A percentile compares a stretch with the other conserved stretches of the same genome.
Evolutionary conservation across 2,888 invertebrate genomes (phyloP).

Genomic region (Chalcis sispes): DNA sequence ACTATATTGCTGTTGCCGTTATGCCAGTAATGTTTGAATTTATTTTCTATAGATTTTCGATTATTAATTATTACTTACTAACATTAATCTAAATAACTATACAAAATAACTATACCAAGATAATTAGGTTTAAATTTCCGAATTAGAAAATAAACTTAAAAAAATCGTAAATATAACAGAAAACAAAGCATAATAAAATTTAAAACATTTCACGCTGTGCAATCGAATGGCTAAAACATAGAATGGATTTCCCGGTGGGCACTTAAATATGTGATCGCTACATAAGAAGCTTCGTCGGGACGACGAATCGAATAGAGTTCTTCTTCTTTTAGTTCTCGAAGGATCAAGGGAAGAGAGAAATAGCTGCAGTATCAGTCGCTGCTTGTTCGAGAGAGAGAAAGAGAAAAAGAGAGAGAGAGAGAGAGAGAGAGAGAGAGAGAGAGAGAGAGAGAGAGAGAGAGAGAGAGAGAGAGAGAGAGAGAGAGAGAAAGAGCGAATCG

Average conservation of each 20-base stretch:
- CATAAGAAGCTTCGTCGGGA: conserved; percentile 66
- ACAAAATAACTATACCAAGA: no score
- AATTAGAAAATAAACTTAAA: no score
- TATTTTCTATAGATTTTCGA: no score
- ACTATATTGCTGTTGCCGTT: no score
- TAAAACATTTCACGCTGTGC: no score
- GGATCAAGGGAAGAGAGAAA: not conserved
- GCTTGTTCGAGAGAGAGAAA: conserved; percentile 38
- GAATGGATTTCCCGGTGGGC: conserved; percentile 34
- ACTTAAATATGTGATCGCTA: conserved; percentile 65
- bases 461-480: conserved; percentile 44
- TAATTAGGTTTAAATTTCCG: no score
- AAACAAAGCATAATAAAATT: no score
- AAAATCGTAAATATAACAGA: no score
- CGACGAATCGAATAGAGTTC: not conserved
- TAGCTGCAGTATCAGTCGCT: not conserved
- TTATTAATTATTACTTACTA: no score
- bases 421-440: conserved; percentile 45
- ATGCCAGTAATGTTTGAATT: no score
- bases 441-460: conserved; percentile 43
- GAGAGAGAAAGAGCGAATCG: conserved; percentile 62
- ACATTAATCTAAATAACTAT: no score
- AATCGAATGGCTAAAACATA: not conserved
- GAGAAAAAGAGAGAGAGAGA: conserved; percentile 36
- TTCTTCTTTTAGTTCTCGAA: not conserved